phyloP scores from a whole-genome alignment of 2,888 invertebrate genomes.

The Andrena hattorfiana region DNA sequence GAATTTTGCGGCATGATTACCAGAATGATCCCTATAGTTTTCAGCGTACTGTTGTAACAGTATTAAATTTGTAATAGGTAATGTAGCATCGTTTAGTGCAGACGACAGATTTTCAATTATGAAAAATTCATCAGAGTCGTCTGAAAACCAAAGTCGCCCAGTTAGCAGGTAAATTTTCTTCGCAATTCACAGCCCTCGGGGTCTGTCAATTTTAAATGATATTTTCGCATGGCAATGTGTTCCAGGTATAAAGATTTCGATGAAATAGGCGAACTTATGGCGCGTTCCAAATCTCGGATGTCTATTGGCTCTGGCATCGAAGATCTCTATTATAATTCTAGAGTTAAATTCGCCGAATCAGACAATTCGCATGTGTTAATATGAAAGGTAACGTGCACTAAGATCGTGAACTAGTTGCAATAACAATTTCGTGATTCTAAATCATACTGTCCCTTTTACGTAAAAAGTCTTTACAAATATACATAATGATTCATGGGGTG shows the following conservation, averaged over 20 bases:
- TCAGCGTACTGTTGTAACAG: constrained; percentile 15
- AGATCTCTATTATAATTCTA: constrained; percentile 80
- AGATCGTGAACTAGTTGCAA: constrained; percentile 31
- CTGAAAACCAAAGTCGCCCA: constrained; percentile 85
- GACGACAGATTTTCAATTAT: constrained; percentile 80
- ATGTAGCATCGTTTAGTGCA: constrained; percentile 75
- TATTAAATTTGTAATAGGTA: constrained; percentile 65
- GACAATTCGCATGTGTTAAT: constrained; percentile 80
- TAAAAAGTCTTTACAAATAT: constrained; percentile 21
- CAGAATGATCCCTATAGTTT: too few species aligned
- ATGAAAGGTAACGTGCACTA: constrained; percentile 68
- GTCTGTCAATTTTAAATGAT: not conserved
- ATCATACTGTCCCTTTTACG: constrained; percentile 16
- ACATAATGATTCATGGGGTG: constrained; percentile 20
- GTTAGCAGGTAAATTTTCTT: constrained; percentile 79
- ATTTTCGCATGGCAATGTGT: constrained; percentile 9
- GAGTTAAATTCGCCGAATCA: constrained; percentile 80
- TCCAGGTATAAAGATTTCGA: constrained; percentile 87
- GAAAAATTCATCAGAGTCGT: constrained; percentile 81
- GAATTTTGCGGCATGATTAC: too few species aligned
- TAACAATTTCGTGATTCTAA: constrained; percentile 28
- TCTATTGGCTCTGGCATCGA: constrained; percentile 82
- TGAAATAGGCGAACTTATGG: constrained; percentile 85
- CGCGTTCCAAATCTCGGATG: constrained; percentile 82
- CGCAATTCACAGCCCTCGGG: not conserved